Evolutionary conservation across 2,797 vertebrate species (phyloP).

Genomic region (Scolopax bukidnonensis): DNA sequence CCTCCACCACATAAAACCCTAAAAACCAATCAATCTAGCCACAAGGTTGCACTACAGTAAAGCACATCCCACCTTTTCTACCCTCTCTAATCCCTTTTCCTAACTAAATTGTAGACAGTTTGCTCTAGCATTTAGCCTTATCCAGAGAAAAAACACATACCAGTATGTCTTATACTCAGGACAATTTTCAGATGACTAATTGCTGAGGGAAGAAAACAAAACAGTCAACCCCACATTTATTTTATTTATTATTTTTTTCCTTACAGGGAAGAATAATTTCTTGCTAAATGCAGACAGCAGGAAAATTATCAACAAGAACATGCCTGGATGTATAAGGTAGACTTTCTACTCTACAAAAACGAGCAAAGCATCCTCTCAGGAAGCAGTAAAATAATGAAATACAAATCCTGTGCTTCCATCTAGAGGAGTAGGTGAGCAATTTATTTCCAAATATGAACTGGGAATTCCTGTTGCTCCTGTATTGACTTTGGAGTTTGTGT

Average conservation of each 20-base stretch:
- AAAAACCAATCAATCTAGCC: background rate
- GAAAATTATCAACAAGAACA: background rate
- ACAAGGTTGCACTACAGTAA: background rate
- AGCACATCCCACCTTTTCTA: background rate
- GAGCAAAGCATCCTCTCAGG: background rate
- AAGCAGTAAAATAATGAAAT: background rate
- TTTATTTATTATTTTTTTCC: background rate
- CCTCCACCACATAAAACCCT: background rate
- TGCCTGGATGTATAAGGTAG: background rate
- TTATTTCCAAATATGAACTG: background rate
- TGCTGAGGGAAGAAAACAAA: background rate
- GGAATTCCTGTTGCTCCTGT: background rate
- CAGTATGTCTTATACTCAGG: fast-evolving
- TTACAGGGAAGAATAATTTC: background rate
- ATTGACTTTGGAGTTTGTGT: fast-evolving
- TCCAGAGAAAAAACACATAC: background rate
- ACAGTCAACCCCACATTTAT: background rate
- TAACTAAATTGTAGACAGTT: background rate
- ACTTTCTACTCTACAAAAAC: background rate
- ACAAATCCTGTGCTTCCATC: constrained; percentile 58
- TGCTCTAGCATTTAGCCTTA: background rate
- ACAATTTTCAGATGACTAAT: background rate
- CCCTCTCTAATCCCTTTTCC: background rate
- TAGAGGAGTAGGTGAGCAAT: constrained; percentile 50
- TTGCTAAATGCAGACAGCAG: background rate